phyloP scores from a whole-genome alignment of 2,797 vertebrate genomes.

The Adelosebastes latens region DNA sequence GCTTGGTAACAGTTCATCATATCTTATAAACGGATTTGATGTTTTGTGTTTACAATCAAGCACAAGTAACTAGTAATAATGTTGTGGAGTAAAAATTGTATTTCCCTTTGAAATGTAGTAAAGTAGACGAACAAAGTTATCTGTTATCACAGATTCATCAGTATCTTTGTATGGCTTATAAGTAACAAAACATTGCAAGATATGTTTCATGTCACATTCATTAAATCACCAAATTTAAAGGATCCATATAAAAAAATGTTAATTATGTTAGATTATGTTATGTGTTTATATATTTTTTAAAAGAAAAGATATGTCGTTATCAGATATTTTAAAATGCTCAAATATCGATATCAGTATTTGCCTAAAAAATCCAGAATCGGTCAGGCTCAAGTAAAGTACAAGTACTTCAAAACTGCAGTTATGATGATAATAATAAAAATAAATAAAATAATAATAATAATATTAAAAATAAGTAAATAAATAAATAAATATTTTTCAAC shows the following conservation, averaged over 20 bases:
- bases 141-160: neutral
- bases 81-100: neutral
- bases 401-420: neutral
- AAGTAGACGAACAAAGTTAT: neutral
- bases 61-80: neutral
- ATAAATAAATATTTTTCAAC: neutral
- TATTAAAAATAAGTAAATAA: neutral
- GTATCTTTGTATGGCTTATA: accelerated
- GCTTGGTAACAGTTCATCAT: neutral
- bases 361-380: accelerated
- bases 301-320: too few species aligned
- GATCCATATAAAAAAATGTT: neutral
- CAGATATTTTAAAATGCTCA: too few species aligned
- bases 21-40: accelerated
- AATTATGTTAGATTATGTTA: too few species aligned
- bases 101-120: neutral
- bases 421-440: neutral
- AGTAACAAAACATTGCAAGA: neutral
- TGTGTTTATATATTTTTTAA: too few species aligned
- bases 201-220: neutral
- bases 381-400: neutral
- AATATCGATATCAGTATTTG: too few species aligned
- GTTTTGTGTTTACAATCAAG: neutral
- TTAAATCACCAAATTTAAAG: neutral
- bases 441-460: too few species aligned